Percentiles rank a stretch among this genome's conserved stretches.
These are phyloP conservation scores for Rhynchotus rufescens DNA, from an alignment of 2,797 vertebrate species.

Conservation along the genomic window DNA sequence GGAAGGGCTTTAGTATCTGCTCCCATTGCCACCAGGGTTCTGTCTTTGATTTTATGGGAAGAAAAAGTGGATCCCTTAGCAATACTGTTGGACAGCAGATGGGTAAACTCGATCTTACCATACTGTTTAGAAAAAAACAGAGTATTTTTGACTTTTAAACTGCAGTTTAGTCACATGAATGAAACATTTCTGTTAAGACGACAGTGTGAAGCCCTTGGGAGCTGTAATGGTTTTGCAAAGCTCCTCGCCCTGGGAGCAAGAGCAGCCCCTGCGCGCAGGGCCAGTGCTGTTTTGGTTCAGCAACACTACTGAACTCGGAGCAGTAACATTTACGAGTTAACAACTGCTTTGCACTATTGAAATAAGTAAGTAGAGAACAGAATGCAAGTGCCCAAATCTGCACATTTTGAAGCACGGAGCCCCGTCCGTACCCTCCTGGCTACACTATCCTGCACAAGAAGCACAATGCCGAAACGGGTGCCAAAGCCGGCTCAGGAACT, in stretches of 20 bases:
- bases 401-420: neutral
- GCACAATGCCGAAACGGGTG: neutral
- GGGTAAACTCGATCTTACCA: neutral
- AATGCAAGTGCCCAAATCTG: neutral
- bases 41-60: neutral
- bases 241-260: neutral
- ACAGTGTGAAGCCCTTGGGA: neutral
- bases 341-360: neutral
- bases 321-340: neutral
- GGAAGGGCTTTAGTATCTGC: neutral
- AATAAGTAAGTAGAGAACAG: neutral
- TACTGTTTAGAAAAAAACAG: neutral
- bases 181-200: neutral
- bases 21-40: neutral
- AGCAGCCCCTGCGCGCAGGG: neutral
- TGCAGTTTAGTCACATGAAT: neutral
- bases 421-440: neutral
- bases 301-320: neutral
- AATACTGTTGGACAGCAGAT: neutral
- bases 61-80: neutral
- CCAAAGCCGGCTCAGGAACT: constrained; percentile 24
- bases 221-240: neutral
- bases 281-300: neutral
- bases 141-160: neutral
- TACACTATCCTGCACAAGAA: neutral